Base-by-base conservation (phyloP, 2,888 invertebrate species). In the Odontomyia ornata region DNA sequence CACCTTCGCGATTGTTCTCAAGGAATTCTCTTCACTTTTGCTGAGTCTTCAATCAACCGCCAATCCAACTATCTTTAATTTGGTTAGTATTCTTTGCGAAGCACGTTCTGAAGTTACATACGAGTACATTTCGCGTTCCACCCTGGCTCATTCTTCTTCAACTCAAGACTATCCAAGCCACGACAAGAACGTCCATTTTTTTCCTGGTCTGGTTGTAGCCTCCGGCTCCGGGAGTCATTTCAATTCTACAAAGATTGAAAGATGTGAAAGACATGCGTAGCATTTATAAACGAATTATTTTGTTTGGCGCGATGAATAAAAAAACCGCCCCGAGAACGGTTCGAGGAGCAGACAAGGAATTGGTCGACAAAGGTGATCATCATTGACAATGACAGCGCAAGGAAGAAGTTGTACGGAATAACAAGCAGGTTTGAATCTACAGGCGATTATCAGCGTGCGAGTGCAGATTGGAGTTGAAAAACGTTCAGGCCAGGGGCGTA, bases 181-280 rank as follows among this genome's bases (percentile, higher is more conserved):
- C 36, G 52, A 15, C 15, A 52, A 18, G 52, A 15, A 52, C 11
- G 60, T 15, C 60, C 30, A 64, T 69, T 69, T 21, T 69, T 46
- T 69, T 69, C 25, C 46, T 46, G 69, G 23, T 25, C 46, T 46
- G 69, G 23, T 25, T 72, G 36, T 36, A 18, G 28, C 57, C 57
- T 72, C 7, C 57, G 72, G 52, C 72, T 56, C 21, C 72, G 28
- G 30, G 72, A 52, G 72, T 72, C 72, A 72, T 30, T 56, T 72
- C 72, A 72, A 72, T 72, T 72, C 72, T 56, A 30, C 56, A 30
- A 56, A 72, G 72, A 56, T 72, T 56, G 21, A 72, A 56, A 72
- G 56, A 56, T 72, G 72, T 72, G 56, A n/a, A 56, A 52, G 72
- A 72, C 72, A 72, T 72, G 72, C 72, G 72, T 72, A 56, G 72